Percentiles rank a stretch among this genome's conserved stretches.
Evolutionary conservation across 2,797 vertebrate genomes (phyloP).

Genomic region (Sphaeramia orbicularis): DNA sequence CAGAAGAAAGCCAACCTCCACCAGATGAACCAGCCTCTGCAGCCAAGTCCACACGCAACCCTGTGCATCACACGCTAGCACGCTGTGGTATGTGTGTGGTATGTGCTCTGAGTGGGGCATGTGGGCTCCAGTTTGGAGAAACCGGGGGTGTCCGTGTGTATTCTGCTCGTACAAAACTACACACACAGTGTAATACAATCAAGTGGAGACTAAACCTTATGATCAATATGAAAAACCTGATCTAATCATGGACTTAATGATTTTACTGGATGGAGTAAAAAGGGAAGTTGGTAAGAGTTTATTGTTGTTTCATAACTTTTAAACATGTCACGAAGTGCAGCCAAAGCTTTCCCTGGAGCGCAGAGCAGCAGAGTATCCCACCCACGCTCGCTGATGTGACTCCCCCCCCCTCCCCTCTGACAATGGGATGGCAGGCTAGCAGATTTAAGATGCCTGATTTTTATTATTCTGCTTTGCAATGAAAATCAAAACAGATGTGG

Average conservation of each 20-base stretch:
- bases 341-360: conserved; percentile 40
- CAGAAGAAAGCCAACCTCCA: conserved; percentile 73
- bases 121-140: conserved; percentile 33
- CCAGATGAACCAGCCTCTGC: conserved; percentile 60
- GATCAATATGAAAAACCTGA: too few species aligned
- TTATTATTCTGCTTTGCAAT: conserved; percentile 49
- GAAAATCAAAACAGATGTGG: conserved; percentile 72
- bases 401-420: conserved; percentile 21
- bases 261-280: conserved; percentile 14
- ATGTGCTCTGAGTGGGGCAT: conserved; percentile 40
- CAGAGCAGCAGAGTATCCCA: conserved; percentile 40
- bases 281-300: conserved; percentile 14
- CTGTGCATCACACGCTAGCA: conserved; percentile 76
- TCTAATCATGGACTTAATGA: conserved; percentile 5
- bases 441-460: conserved; percentile 52
- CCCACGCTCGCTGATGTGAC: conserved; percentile 50
- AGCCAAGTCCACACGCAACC: conserved; percentile 65
- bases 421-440: conserved; percentile 55
- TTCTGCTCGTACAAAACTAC: conserved; percentile 15
- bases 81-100: conserved; percentile 52
- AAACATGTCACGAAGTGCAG: conserved; percentile 50
- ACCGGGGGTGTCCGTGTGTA: conserved; percentile 22
- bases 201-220: too few species aligned
- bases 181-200: too few species aligned
- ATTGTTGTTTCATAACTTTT: conserved; percentile 50